Base-by-base conservation (phyloP, 2,888 invertebrate genomes). In the Argyra leucocephala region DNA sequence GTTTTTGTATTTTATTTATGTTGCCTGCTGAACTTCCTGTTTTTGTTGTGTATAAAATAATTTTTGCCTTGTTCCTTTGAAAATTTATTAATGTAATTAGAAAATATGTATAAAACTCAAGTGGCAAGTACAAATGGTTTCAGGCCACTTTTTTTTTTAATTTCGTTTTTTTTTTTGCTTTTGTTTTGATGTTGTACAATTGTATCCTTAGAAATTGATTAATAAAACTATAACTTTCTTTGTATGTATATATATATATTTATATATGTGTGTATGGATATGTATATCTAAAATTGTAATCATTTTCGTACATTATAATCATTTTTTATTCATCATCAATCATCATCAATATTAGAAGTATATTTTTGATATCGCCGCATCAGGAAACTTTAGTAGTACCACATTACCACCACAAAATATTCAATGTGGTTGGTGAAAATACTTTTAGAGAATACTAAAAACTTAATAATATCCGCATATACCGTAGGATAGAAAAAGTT, bases 351-450 rank as follows among this genome's bases (percentile, higher is more conserved):
- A 48, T 48, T 18, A 9, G 15, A 6, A 37, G 26, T 26, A 37
- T 37, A 9, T 9, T 3, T 18, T 5, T 5, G 48, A 48, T 48
- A 31, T 12, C n/a, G 15, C 15, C 48, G 15, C 15, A 48, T 48
- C 48, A 15, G 48, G 48, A 48, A 48, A 5, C 4, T 48, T 48
- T n/a, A 48, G 18, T 48, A 48, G 6, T 15, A 15, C 48, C 48
- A 48, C 48, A 48, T 12, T n/a, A n/a, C 12, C 18, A 48, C 48
- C 48, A 48, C 18, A 48, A 48, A 48, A 48, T 48, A 48, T 48
- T 48, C 48, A 48, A 48, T 48, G 48, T 48, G 48, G 48, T 48
- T 48, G 18, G 48, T 48, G 48, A 48, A 48, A 48, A 48, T 48
- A 48, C 48, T 48, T 48, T 48, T 18, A 18, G 48, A 18, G 48